These are phyloP conservation scores for Gracilinanus agilis DNA, from an alignment of 2,113 vertebrate genomes.

Conservation along the genomic window DNA sequence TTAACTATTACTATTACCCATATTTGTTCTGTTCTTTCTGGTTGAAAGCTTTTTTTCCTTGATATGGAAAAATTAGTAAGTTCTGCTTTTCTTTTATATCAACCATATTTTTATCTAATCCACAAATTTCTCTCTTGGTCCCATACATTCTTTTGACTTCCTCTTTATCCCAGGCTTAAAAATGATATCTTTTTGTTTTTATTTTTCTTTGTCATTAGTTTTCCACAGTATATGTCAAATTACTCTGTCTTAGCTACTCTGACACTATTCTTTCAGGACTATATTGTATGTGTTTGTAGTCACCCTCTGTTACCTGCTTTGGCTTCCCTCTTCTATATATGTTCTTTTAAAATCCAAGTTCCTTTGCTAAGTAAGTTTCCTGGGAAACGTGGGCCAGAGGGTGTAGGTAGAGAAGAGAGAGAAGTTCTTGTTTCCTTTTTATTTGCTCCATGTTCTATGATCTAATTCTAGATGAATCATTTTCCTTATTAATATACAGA, in stretches of 20 bases:
- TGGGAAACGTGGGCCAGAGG: neutral
- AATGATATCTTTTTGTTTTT: neutral
- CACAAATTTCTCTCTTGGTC: neutral
- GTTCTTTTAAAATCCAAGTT: neutral
- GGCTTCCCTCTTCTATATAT: neutral
- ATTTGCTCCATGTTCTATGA: neutral
- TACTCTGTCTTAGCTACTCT: neutral
- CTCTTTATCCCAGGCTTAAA: neutral
- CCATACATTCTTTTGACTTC: neutral
- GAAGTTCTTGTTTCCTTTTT: neutral
- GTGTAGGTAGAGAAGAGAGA: too few species aligned
- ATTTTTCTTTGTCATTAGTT: neutral
- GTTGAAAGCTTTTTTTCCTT: neutral
- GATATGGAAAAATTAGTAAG: neutral
- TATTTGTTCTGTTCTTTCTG: neutral
- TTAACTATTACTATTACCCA: neutral
- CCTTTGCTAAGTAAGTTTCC: neutral
- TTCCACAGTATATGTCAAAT: neutral
- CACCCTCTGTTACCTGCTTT: neutral
- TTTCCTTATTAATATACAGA: constrained; percentile 41
- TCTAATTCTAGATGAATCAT: constrained; percentile 43
- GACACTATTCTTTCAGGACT: neutral
- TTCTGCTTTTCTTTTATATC: neutral
- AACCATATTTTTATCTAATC: neutral
- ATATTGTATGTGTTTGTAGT: neutral